These are phyloP conservation scores for Urechis unicinctus DNA, from an alignment of 2,888 invertebrate genomes.

Conservation along the genomic window DNA sequence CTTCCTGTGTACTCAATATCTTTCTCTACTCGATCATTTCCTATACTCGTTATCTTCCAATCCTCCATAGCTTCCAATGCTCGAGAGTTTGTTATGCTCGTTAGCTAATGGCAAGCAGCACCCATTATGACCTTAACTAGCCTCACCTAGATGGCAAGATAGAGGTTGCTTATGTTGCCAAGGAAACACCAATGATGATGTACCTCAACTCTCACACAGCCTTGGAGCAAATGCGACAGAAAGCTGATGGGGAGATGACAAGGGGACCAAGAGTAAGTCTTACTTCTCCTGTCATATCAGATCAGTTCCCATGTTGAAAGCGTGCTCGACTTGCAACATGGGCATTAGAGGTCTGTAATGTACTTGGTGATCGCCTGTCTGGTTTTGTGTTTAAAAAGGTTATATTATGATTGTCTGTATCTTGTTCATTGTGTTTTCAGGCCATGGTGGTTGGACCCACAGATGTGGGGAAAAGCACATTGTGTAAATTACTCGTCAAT, in stretches of 20 bases:
- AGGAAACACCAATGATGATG: constrained; percentile 93
- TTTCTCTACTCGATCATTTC: too few species aligned
- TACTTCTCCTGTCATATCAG: background rate
- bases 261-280: constrained; percentile 44
- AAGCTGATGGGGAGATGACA: constrained; percentile 64
- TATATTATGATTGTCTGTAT: too few species aligned
- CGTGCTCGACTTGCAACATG: too few species aligned
- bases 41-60: too few species aligned
- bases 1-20: too few species aligned
- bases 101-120: too few species aligned
- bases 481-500: constrained; percentile 81
- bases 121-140: constrained; percentile 1
- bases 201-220: constrained; percentile 95
- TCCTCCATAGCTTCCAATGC: background rate
- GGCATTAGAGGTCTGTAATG: too few species aligned
- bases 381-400: too few species aligned
- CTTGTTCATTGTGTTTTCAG: too few species aligned
- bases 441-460: constrained; percentile 86
- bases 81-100: background rate
- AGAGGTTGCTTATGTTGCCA: constrained; percentile 88
- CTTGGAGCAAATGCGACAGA: constrained; percentile 78
- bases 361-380: too few species aligned
- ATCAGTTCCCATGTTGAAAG: background rate
- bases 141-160: constrained; percentile 70
- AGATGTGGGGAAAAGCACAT: constrained; percentile 93